These are phyloP conservation scores for Tachina lurida DNA, from an alignment of 2,888 invertebrate genomes.

Conservation along the genomic window DNA sequence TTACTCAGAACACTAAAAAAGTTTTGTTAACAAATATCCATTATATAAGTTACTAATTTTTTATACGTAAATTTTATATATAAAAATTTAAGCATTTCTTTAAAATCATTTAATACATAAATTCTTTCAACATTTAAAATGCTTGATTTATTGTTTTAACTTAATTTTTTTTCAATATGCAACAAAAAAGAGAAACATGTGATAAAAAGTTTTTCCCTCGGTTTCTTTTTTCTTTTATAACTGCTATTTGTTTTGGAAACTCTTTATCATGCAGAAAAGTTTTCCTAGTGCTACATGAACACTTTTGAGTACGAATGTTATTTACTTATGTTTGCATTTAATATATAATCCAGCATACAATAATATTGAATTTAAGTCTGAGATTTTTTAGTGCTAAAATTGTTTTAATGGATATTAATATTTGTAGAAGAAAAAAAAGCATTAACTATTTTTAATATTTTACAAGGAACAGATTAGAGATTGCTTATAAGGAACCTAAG, in stretches of 20 bases:
- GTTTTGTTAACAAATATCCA: too few species aligned
- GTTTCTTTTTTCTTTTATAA: conserved; percentile 10
- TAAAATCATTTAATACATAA: background rate
- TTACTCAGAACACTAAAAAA: too few species aligned
- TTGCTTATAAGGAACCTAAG: too few species aligned
- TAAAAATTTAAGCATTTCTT: too few species aligned
- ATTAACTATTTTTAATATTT: background rate
- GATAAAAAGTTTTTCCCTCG: conserved; percentile 1
- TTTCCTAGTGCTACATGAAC: conserved; percentile 27
- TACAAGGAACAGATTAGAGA: background rate
- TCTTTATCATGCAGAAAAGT: conserved; percentile 44
- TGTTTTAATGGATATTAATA: too few species aligned
- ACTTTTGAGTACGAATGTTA: background rate
- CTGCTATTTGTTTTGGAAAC: conserved; percentile 32
- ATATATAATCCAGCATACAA: conserved; percentile 5
- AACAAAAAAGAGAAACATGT: conserved; percentile 2
- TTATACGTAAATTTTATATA: too few species aligned
- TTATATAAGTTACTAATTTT: too few species aligned
- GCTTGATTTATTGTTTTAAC: conserved; percentile 15
- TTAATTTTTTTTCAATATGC: background rate
- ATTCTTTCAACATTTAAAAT: background rate
- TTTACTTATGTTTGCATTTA: background rate
- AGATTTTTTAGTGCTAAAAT: too few species aligned
- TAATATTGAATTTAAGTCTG: background rate
- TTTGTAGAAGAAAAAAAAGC: too few species aligned